Evolutionary conservation across 2,888 invertebrate species (phyloP), one percentile per base, ranked within the genome.

Genomic region (Hyalella azteca): DNA sequence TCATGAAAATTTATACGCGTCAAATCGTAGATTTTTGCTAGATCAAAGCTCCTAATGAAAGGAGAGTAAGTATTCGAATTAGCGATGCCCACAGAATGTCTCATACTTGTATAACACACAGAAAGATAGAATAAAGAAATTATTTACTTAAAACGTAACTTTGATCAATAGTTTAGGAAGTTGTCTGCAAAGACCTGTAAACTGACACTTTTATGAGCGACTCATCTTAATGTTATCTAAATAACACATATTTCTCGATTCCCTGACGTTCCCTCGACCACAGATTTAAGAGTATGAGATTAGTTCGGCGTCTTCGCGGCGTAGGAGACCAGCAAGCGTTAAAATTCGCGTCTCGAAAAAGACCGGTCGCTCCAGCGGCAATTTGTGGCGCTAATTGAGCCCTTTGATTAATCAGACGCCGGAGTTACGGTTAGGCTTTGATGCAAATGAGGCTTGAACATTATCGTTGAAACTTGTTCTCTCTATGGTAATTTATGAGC

Each of bases 321-420:
- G 2, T 45, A 2, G 45, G 45, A 45, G 3, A 11, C 45, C 19
- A 15, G 45, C 45, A 3, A 45, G 45, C n/a, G n/a, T n/a, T n/a
- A n/a, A n/a, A n/a, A n/a, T n/a, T n/a, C n/a, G n/a, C n/a, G n/a
- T n/a, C n/a, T n/a, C n/a, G 45, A 45, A 45, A 45, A 45, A 45
- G 15, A 11, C 9, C 45, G 45, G 45, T 15, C 9, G 45, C 15
- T 45, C 45, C 9, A 45, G 45, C 45, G 9, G 45, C 39, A 66
- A 66, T 66, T 66, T 11, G 2, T 32, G 36, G 3, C 1, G 36
- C 36, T 66, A 66, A 66, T 66, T n/a, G 66, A 66, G 36, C 36
- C 29, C 66, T 66, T 66, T 66, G 66, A 66, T 36, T 66, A 66
- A 66, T 66, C 66, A 66, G 29, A 66, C 36, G 19, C 66, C 5